phyloP scores from a whole-genome alignment of 1,140 invertebrate species.

The Zaprionus capensis region DNA sequence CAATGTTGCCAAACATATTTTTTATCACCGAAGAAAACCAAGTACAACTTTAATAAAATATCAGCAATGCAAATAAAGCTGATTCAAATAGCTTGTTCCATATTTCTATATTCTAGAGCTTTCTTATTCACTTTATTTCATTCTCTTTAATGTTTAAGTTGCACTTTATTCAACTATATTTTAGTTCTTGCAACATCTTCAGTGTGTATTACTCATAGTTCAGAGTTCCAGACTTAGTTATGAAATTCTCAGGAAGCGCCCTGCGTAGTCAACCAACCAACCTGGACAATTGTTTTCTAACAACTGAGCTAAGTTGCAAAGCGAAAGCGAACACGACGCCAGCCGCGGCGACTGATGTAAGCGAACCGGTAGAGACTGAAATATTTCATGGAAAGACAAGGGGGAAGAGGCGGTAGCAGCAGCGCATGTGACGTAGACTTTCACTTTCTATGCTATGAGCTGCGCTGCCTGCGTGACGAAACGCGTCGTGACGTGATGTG shows the following conservation, averaged over 20 bases:
- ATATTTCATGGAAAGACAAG: slow-evolving; percentile 20
- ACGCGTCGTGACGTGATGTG: slow-evolving; percentile 21
- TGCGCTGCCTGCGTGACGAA: slow-evolving; percentile 4
- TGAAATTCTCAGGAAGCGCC: background rate
- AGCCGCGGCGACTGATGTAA: slow-evolving; percentile 60
- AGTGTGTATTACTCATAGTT: slow-evolving; percentile 2
- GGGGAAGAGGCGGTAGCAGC: background rate
- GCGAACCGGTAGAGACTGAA: slow-evolving; percentile 41
- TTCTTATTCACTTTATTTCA: too few species aligned
- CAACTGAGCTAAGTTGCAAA: slow-evolving; percentile 56
- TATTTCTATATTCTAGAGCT: too few species aligned
- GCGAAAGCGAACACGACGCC: background rate
- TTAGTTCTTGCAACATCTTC: background rate
- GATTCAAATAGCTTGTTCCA: too few species aligned
- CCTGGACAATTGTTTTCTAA: slow-evolving; percentile 61
- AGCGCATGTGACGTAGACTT: slow-evolving; percentile 65
- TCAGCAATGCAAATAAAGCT: too few species aligned
- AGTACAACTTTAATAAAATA: too few species aligned
- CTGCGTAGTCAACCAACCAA: slow-evolving; percentile 51
- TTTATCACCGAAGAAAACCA: background rate
- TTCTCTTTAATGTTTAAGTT: background rate
- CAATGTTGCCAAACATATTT: slow-evolving; percentile 15
- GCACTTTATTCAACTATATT: background rate
- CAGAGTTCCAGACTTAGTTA: background rate
- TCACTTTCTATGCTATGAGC: slow-evolving; percentile 56